Evolutionary conservation across 2,113 vertebrate genomes (phyloP).

Genomic region (Piprites chloris): DNA sequence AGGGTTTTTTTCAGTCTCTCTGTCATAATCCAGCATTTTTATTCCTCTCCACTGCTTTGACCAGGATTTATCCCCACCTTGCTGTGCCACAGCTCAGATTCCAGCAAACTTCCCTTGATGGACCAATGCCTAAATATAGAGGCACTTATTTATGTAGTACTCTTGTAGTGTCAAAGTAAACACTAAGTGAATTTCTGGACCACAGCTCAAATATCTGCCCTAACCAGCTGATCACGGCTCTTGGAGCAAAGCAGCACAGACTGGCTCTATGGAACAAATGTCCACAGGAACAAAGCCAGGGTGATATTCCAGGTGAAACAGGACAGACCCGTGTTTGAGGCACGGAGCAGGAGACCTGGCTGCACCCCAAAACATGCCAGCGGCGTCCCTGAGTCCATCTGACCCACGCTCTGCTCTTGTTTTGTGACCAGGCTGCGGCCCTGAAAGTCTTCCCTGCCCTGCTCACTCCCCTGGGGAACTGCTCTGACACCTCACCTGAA

Average conservation of each 20-base stretch:
- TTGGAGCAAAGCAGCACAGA: neutral
- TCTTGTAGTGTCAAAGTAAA: neutral
- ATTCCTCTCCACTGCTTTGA: neutral
- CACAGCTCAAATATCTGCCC: neutral
- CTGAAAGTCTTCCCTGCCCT: neutral
- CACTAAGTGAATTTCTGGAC: neutral
- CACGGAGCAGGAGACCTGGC: neutral
- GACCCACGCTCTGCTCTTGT: neutral
- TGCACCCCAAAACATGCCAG: neutral
- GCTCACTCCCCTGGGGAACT: neutral
- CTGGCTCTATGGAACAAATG: neutral
- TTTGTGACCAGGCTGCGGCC: neutral
- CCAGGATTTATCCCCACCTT: neutral
- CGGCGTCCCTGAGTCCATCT: neutral
- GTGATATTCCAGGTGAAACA: fast-evolving
- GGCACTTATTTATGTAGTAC: neutral
- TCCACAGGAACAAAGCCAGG: neutral
- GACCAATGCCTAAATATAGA: neutral
- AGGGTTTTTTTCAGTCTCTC: neutral
- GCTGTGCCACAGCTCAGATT: neutral
- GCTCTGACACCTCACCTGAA: neutral
- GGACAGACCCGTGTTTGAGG: neutral
- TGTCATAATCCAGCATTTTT: neutral
- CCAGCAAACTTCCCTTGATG: neutral
- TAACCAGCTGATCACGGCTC: neutral